Base-by-base conservation (phyloP, 2,113 vertebrate species). In the Gracilinanus agilis region DNA sequence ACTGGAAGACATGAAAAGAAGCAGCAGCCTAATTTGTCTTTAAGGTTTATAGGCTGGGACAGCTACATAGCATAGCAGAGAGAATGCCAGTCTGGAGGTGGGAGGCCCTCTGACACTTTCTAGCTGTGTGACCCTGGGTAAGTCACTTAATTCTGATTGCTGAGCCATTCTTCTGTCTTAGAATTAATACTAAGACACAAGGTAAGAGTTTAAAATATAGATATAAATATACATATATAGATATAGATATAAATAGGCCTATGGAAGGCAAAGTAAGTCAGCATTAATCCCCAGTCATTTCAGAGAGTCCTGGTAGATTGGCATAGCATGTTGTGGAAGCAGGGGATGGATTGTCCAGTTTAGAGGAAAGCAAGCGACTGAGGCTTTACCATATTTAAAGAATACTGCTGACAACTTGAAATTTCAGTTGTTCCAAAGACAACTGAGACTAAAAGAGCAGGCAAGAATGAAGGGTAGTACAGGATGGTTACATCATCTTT, bases 261-360 rank as follows among this genome's bases (percentile, higher is more conserved):
- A 54, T 34, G 24, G 55, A 56, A 24, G 21, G 24, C 0, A 94
- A 58, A 95, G 29, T 40, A 44, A 88, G 12, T 92, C 54, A 88
- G 93, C 53, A 94, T 93, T 54, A 27, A 12, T n/a, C 40, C 56
- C 92, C 24, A 90, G 40, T 61, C 88, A 67, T n/a, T 90, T 93
- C 44, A 91, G 58, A 90, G 12, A 56, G 53, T 56, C 19, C 19
- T 83, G n/a, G 34, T 83, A 83, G 34, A 83, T 16, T 40, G n/a
- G 16, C 19, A 23, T 40, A 40, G 67, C 2, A 83, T 21, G n/a
- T 83, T 23, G n/a, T 83, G 19, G n/a, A 83, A 83, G n/a, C 7
- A 40, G n/a, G 19, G 19, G n/a, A 83, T 40, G 19, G 34, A 40
- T 40, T 83, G 19, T 23, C 19, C 40, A 75, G 1, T n/a, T 29